Evolutionary conservation across 1,140 invertebrate genomes (phyloP), one percentile per base, ranked within the genome.

Genomic region (Pogonus chalceus): DNA sequence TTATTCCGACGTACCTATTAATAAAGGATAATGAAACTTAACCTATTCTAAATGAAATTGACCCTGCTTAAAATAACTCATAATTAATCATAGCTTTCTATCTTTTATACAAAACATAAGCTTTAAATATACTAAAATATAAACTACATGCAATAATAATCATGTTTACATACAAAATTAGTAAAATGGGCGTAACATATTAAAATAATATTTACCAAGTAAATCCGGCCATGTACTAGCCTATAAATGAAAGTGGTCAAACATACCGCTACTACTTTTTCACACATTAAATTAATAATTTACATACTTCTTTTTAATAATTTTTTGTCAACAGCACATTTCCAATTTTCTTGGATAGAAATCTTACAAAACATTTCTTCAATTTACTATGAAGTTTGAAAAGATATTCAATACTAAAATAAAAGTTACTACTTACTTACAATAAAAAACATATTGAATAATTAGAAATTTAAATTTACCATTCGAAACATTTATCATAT

Each of bases 1-100:
- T 10, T 47, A 53, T 48, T 31, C 26, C n/a, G n/a, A 20, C 35
- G 9, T 56, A 59, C 59, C 59, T 61, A 59, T 49, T 52, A 60
- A 21, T 51, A 46, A 20, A 51, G 20, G 16, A 21, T 26, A 16
- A 31, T 51, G 20, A 37, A 49, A 26, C 18, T 48, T 3, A 26
- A 53, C 39, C 46, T 53, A 31, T 48, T 23, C 46, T 53, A 20
- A 53, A 16, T 22, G 35, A 53, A 46, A 47, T 53, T 53, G 21
- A 48, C 39, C 39, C 23, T 43, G 18, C 16, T 9, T 23, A 24
- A 26, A 22, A 20, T 23, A 47, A 53, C 23, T 18, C 18, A 20
- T 12, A 53, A 35, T 39, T 39, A 53, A 31, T 26, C 39, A 53
- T 47, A 26, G 46, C 24, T 24, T 47, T 21, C 24, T 23, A 35